Evolutionary conservation across 2,113 vertebrate genomes (phyloP), one percentile per base, ranked within the genome.

Genomic region (Todiramphus chloris): DNA sequence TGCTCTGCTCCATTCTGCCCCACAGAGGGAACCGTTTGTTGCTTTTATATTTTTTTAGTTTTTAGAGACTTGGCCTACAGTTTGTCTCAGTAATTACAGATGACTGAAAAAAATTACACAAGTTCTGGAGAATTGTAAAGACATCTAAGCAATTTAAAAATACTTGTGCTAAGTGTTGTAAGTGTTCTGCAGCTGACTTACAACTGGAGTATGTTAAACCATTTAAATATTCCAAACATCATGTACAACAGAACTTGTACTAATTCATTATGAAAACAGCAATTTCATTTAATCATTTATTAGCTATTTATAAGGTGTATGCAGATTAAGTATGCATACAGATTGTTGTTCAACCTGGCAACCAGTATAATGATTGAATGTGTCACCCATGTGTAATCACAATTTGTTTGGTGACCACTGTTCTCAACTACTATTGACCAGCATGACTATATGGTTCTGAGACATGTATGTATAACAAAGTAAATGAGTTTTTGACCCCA

Each of bases 191-290:
- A 96, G 91, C 83, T 96, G 91, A 90, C 88, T 96, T 94, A 46
- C 69, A 87, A 90, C 63, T 82, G 83, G 74, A 94, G 87, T 96
- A 86, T 82, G 76, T 75, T 94, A 92, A 89, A 93, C 79, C 56
- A 84, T 90, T 93, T 90, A 94, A 93, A 92, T 94, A 94, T 90
- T 95, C 85, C 83, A 91, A 96, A 92, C 50, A 75, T 75, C 93
- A 83, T 69, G 78, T 90, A 94, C 80, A 95, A 86, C 79, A 90
- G 82, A 96, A 78, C 86, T 95, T 90, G 58, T 81, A 46, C 80
- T 94, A 96, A 96, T 94, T 95, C 91, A 89, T 96, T 96, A 93
- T 89, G 92, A 95, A 96, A 96, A 96, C 90, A 96, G 90, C 88
- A 94, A 94, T 96, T 96, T 96, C 30, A 73, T 83, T 94, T 89